A percentile compares a stretch with the other conserved stretches of the same genome.
Evolutionary conservation across 2,113 vertebrate species (phyloP).

Genomic region (Setophaga petechia): DNA sequence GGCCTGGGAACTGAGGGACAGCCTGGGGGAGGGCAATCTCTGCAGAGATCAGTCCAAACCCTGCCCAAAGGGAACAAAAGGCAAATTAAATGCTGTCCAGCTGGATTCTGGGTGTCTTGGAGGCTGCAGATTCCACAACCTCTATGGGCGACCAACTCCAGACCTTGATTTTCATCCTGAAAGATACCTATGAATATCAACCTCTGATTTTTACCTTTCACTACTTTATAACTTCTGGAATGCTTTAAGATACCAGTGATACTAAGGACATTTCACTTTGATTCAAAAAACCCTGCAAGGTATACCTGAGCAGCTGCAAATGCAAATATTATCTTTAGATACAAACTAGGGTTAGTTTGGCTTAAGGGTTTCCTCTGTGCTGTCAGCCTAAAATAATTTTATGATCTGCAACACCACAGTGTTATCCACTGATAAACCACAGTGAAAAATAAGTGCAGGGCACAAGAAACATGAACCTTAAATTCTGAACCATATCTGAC

Average conservation of each 20-base stretch:
- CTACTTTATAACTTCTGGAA: neutral
- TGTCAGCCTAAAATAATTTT: neutral
- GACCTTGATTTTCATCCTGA: accelerated
- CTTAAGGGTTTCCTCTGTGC: neutral
- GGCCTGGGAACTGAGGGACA: accelerated
- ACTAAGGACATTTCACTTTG: neutral
- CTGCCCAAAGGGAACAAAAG: neutral
- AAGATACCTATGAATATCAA: neutral
- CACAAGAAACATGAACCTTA: neutral
- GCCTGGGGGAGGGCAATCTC: no score
- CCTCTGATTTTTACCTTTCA: neutral
- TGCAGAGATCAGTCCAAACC: neutral
- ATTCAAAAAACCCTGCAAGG: neutral
- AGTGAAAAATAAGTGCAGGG: neutral
- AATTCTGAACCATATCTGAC: neutral
- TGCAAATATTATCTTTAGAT: neutral
- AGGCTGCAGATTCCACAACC: neutral
- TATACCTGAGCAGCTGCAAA: neutral
- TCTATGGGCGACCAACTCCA: neutral
- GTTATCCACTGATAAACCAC: neutral
- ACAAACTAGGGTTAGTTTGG: neutral
- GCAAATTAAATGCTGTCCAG: neutral
- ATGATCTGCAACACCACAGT: neutral
- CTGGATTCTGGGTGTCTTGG: accelerated
- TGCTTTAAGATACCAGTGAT: neutral